Percentiles rank a stretch among this genome's conserved stretches.
Conservation (phyloP, 2,113 vertebrate genomes). For the Lepisosteus osseus region DNA sequence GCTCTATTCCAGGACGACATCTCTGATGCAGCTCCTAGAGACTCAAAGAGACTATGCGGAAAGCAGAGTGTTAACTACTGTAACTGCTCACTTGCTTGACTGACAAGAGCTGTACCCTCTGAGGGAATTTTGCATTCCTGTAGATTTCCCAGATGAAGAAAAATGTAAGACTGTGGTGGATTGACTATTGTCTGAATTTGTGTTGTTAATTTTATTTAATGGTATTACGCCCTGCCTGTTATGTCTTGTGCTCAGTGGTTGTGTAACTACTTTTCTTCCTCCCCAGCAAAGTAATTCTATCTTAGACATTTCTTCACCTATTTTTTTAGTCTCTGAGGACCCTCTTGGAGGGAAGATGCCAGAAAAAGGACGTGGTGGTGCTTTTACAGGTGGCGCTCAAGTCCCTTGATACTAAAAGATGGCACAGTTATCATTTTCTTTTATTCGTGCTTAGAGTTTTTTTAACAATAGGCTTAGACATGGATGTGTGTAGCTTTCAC, state of each 20-base stretch:
- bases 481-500: constrained; percentile 33
- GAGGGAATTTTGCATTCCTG: background rate
- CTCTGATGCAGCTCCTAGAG: constrained; percentile 27
- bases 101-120: background rate
- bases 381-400: background rate
- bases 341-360: background rate
- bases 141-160: background rate
- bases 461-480: background rate
- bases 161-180: constrained; percentile 13
- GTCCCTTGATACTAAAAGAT: background rate
- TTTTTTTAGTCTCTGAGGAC: too few relatives aligned
- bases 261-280: background rate
- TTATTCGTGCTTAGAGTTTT: constrained; percentile 35
- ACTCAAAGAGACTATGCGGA: constrained; percentile 38
- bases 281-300: background rate
- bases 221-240: constrained; percentile 28
- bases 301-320: background rate
- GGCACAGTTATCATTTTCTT: constrained; percentile 30
- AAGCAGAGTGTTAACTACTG: constrained; percentile 34
- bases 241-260: constrained; percentile 6
- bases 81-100: constrained; percentile 20
- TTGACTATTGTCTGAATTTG: constrained; percentile 16
- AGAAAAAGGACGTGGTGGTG: background rate
- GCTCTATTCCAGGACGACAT: constrained; percentile 48
- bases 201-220: background rate